Percentiles rank a stretch among this genome's conserved stretches.
phyloP scores from a whole-genome alignment of 2,888 invertebrate genomes.

The Rhimphoctona megacephalus region DNA sequence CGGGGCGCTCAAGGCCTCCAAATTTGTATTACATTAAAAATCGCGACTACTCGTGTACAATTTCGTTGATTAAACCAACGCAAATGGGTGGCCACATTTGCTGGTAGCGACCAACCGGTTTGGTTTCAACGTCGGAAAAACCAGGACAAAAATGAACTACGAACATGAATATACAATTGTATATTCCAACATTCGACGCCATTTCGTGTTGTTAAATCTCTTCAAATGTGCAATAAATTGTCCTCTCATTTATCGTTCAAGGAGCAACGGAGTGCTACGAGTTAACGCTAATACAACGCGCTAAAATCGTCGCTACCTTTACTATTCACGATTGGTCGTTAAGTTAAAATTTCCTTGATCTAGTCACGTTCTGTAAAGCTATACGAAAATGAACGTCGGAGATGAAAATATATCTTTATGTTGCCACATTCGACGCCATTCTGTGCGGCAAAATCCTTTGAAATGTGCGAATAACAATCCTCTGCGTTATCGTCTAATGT shows the following conservation, averaged over 20 bases:
- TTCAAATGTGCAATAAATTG: background rate
- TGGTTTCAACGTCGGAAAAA: background rate
- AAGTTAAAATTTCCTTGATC: background rate
- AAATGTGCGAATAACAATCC: background rate
- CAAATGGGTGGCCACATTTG: background rate
- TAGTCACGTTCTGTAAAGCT: background rate
- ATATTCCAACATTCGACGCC: background rate
- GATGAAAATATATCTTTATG: background rate
- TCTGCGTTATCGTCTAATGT: background rate
- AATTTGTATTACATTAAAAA: background rate
- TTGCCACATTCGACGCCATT: constrained; percentile 3
- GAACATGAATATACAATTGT: background rate
- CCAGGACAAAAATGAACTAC: background rate
- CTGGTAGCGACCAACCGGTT: background rate
- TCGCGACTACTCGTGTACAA: background rate
- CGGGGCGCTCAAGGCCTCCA: background rate
- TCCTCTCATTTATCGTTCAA: background rate
- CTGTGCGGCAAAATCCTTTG: background rate
- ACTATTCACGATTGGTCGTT: background rate
- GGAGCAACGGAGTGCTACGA: background rate
- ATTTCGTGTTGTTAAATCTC: background rate
- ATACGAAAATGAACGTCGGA: background rate
- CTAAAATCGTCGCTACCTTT: background rate
- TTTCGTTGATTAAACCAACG: background rate
- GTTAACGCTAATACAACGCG: background rate